Evolutionary conservation across 2,113 vertebrate genomes (phyloP), one percentile per base, ranked within the genome.

Genomic region (Ptilorrhoa leucosticta): DNA sequence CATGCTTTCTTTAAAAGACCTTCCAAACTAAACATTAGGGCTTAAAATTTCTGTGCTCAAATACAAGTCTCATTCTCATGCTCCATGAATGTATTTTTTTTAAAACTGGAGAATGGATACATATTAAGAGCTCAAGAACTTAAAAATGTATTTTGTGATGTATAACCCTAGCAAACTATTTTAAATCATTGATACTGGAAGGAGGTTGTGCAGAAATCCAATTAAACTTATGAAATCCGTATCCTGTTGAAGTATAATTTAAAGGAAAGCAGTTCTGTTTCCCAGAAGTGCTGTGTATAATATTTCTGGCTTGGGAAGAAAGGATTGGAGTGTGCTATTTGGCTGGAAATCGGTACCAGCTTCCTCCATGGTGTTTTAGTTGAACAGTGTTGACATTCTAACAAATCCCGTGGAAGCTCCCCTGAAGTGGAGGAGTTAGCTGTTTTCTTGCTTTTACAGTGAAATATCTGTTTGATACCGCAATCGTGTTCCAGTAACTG

Each of bases 231-330:
- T 91, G 97, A 98, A 98, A 97, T 96, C 95, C 81, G 96, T 97
- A 94, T 96, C 97, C 97, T 97, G 97, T 98, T 98, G 97, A 98
- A 98, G 97, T 97, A 94, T 96, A 98, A 98, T 97, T 98, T 97
- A 98, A 97, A 98, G 98, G 98, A 98, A 98, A 97, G 97, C 97
- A 96, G 94, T 97, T 98, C 97, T 98, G 97, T 98, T 98, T 98
- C 98, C 97, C 98, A 98, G 97, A 98, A 98, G 97, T 97, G 97
- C 97, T 96, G 95, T 96, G 96, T 97, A 96, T 98, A 97, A 97
- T 98, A 98, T 98, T 98, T 98, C 98, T 98, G 98, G 98, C 98
- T 97, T 89, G 61, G 94, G 98, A 98, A 98, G 96, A 98, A 98
- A 98, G 97, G 27, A 18, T 87, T 83, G 28, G 35, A 97, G 96